Evolutionary conservation across 2,113 vertebrate species (phyloP), one percentile per base, ranked within the genome.

Genomic region (Sterna hirundo): DNA sequence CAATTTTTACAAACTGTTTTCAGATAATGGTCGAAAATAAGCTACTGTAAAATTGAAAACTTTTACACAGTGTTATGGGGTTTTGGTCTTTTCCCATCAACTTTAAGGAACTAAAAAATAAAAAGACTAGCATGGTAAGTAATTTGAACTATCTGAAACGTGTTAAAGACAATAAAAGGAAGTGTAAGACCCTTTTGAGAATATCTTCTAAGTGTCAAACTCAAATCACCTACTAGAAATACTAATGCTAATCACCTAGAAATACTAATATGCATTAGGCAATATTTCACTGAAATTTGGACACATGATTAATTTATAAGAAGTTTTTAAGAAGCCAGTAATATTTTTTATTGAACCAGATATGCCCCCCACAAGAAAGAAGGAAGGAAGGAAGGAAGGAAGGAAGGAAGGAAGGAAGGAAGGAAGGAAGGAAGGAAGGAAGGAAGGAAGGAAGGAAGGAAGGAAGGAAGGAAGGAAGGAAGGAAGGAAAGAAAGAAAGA

Each of bases 321-420:
- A 65, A 34, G 4, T 57, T 71, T 68, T 75, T 47, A 83, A 90
- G 54, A 52, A 61, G 4, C 3, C 4, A 13, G 68, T 51, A 90
- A 21, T 64, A 34, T 13, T 32, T 75, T 51, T 66, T 82, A 34
- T 46, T 82, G 34, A 71, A 47, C 2, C 26, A 74, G 15, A 60
- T 32, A 62, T 1, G 3, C 3, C 1, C 4, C 8, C 7, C 1
- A 6, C 18, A 44, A 23, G 9, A 17, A n/a, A 1, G 8, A 42
- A 38, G 5, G 25, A 49, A 10, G 18, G 16, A 44, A 9, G 5
- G 19, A 30, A 20, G 5, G 11, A 44, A 25, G 5, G 26, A 9
- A 34, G 16, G 18, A 34, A 15, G 5, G 9, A 15, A 4, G 1
- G 10, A 25, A 26, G 6, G 13, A 62, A n/a, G 2, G 25, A 27